Base-by-base conservation (phyloP, 2,797 vertebrate genomes). In the Hoplostethus mediterraneus region DNA sequence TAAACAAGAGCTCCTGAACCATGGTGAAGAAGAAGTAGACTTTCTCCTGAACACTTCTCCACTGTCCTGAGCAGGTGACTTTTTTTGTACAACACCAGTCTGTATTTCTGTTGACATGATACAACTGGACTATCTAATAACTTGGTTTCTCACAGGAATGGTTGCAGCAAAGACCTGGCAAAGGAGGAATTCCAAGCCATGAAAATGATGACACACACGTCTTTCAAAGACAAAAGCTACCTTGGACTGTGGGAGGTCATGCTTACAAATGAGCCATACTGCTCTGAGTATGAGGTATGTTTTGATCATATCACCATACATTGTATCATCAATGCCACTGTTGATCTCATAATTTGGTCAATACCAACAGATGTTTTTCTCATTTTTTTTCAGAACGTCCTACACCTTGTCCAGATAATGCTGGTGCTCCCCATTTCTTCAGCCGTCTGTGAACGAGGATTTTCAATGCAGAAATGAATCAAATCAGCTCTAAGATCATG, bases 161-260 rank as follows among this genome's bases (percentile, higher is more conserved):
- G 67, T 40, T 48, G 44, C 17, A 74, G 25, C 61, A 71, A 55
- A 55, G 71, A 75, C 21, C 54, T 55, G 54, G 69, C 68, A 54
- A 80, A 70, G 49, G 42, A 75, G 42, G 63, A 66, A 65, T 77
- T 76, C 72, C 58, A 38, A 51, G 48, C 14, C 31, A 42, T 71
- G 63, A 72, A 72, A 54, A 52, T 81, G 69, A 55, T 58, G 44
- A 73, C 75, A 17, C n/a, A 28, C 67, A 75, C 33, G 61, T 65
- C 52, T 28, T 75, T 70, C 71, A 80, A 65, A 56, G 72, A 75
- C 55, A 77, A 81, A 52, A 69, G 40, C 60, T 77, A 77, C 65
- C 64, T 67, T 21, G 63, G 58, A 44, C 67, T 79, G 51, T 79
- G 76, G 80, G 53, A 82, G 51, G 38, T 82, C 45, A 79, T 79